Evolutionary conservation across 2,888 invertebrate species (phyloP), one percentile per base, ranked within the genome.

Genomic region (Argynnis bischoffii): DNA sequence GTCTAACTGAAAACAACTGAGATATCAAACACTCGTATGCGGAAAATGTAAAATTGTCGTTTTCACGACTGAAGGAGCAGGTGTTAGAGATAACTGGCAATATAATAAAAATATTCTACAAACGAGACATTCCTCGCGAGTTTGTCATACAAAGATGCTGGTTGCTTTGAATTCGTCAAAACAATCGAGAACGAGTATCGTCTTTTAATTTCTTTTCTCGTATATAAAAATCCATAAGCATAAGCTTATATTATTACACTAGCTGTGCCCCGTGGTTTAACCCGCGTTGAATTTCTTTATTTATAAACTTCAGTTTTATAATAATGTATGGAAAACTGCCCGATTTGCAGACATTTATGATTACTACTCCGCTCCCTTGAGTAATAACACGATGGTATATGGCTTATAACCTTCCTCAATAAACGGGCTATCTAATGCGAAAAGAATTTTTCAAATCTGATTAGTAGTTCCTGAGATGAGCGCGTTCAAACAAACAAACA

Each of bases 21-120:
- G 77, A 87, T 86, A 87, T 87, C 84, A 85, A 86, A 87, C 76
- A 79, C 76, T 79, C 67, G 75, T 69, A 87, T 87, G 86, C 82
- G 85, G 81, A 81, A 86, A 86, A 90, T 86, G 86, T 85, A 83
- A 89, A 89, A 89, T 89, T 89, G 88, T 77, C 88, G 85, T 90
- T 89, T 90, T 88, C 86, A 87, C 90, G 89, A 85, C 73, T 83
- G 82, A 85, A 73, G 76, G 75, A 74, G 75, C 86, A 86, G 86
- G 89, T 88, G 90, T 87, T 83, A 88, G 87, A 84, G 87, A 73
- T 77, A 73, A 69, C 72, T 71, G 64, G 73, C 72, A 71, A 74
- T 75, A 79, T 79, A 83, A 86, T 84, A 83, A 83, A 83, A 85
- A 87, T 83, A 81, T 84, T 76, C 72, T 72, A 78, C 73, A 73